phyloP scores from a whole-genome alignment of 1,140 invertebrate species.

The Drosophila sproati region DNA sequence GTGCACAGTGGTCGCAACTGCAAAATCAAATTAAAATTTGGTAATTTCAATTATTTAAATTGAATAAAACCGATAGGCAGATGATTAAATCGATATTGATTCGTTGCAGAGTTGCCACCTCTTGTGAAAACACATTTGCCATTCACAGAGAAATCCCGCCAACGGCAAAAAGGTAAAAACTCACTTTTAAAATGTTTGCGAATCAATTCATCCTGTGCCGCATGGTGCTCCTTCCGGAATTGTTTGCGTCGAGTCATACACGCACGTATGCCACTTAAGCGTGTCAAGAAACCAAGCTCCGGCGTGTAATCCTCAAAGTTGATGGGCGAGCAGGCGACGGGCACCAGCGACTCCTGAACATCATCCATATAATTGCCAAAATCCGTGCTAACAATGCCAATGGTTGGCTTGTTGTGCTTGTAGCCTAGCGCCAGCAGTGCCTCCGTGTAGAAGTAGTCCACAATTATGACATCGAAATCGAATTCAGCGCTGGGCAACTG shows the following conservation, averaged over 20 bases:
- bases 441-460: slow-evolving; percentile 85
- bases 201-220: slow-evolving; percentile 67
- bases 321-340: slow-evolving; percentile 71
- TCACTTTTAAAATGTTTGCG: slow-evolving; percentile 72
- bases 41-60: background rate
- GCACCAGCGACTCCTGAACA: slow-evolving; percentile 70
- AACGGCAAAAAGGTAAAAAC: slow-evolving; percentile 1
- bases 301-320: slow-evolving; percentile 45
- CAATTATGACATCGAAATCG: slow-evolving; percentile 85
- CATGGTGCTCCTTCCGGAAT: slow-evolving; percentile 59
- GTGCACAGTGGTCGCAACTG: slow-evolving; percentile 74
- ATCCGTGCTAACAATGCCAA: slow-evolving; percentile 79
- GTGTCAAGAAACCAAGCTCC: slow-evolving; percentile 43
- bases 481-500: slow-evolving; percentile 59
- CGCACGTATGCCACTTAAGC: slow-evolving; percentile 56
- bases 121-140: background rate
- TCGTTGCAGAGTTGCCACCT: slow-evolving; percentile 7
- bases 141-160: slow-evolving; percentile 24
- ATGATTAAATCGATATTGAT: background rate
- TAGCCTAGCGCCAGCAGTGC: slow-evolving; percentile 83
- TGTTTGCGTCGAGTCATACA: slow-evolving; percentile 59
- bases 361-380: slow-evolving; percentile 76
- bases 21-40: slow-evolving; percentile 7
- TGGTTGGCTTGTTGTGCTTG: slow-evolving; percentile 80
- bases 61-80: background rate